These are phyloP conservation scores for Octomys mimax DNA, from an alignment of 2,797 vertebrate species.

Conservation along the genomic window DNA sequence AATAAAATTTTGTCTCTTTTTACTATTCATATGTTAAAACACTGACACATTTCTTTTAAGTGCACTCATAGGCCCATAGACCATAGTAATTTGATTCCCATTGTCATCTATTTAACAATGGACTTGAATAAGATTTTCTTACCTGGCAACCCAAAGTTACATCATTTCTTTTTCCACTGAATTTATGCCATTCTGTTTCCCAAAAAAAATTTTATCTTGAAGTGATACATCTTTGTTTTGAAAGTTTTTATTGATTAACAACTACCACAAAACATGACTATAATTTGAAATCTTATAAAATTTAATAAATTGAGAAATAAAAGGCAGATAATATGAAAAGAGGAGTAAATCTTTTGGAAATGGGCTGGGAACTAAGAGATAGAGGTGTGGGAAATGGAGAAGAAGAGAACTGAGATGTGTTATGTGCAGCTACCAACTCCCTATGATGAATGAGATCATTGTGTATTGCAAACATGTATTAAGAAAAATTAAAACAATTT, in stretches of 20 bases:
- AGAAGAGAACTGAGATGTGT: background rate
- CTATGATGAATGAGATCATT: background rate
- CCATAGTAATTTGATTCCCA: background rate
- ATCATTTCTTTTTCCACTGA: background rate
- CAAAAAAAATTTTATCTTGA: constrained; percentile 22
- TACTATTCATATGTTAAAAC: background rate
- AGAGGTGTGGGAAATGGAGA: background rate
- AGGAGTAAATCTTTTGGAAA: background rate
- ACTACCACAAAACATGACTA: background rate
- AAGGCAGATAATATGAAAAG: background rate
- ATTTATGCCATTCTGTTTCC: background rate
- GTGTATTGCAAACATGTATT: background rate
- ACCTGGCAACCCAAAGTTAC: background rate
- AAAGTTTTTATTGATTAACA: background rate
- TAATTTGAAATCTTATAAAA: background rate
- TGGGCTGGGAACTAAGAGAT: background rate
- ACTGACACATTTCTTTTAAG: background rate
- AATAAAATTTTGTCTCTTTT: background rate
- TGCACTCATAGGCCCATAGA: background rate
- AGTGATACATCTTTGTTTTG: background rate
- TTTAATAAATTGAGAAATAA: background rate
- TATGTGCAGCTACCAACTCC: background rate
- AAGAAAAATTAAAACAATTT: background rate
- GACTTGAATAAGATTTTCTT: constrained; percentile 3
- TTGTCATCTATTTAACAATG: background rate